phyloP scores from a whole-genome alignment of 2,113 vertebrate species.

The Cebus imitator region DNA sequence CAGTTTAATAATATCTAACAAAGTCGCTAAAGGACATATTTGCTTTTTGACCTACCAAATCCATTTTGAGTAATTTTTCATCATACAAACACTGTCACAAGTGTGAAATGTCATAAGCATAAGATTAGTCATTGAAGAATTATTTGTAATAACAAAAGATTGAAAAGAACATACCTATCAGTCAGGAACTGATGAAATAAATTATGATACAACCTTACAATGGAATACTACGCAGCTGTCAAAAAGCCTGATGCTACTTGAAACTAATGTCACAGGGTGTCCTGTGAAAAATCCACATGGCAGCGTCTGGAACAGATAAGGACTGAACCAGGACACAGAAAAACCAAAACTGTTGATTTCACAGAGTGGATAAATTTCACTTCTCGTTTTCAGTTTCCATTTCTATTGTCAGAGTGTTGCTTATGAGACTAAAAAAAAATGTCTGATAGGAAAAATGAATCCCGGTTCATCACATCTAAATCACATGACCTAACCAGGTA shows the following conservation, averaged over 20 bases:
- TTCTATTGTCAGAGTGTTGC: not conserved
- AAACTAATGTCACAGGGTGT: fast-evolving
- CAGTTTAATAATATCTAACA: not conserved
- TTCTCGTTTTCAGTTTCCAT: not conserved
- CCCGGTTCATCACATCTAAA: not conserved
- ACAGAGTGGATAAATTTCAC: not conserved
- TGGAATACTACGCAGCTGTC: fast-evolving
- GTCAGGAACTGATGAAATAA: not conserved
- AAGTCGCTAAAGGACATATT: fast-evolving
- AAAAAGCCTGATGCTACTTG: not conserved
- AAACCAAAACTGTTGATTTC: not conserved
- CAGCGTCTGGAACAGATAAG: not conserved
- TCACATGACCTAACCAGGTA: not conserved
- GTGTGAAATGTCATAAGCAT: not conserved
- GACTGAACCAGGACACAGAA: not conserved
- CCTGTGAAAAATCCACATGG: not conserved
- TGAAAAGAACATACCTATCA: not conserved
- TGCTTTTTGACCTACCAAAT: not conserved
- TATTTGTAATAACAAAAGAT: not conserved
- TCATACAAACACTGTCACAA: not conserved
- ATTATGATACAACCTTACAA: fast-evolving
- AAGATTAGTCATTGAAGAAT: not conserved
- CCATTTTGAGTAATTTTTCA: not conserved
- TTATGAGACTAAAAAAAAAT: not conserved
- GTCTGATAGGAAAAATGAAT: not conserved